Evolutionary conservation across 2,113 vertebrate genomes (phyloP).

Genomic region (Chloroceryle aenea): DNA sequence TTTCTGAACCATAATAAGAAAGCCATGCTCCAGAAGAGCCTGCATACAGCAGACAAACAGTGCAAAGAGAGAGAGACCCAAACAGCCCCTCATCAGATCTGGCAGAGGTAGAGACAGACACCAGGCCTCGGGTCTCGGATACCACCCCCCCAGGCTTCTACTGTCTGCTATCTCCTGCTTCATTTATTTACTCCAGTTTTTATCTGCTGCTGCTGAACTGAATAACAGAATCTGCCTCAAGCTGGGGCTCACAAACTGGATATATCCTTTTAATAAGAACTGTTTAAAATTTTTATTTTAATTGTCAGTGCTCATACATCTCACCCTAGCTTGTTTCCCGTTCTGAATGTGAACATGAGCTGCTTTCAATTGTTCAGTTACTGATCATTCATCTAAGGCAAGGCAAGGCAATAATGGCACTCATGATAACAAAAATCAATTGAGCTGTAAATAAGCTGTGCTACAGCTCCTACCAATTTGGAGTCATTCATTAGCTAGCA

Average conservation of each 20-base stretch:
- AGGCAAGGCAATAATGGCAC: neutral
- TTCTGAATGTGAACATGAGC: neutral
- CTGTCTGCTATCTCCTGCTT: neutral
- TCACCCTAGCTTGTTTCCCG: neutral
- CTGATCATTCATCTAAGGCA: slow-evolving; percentile 17
- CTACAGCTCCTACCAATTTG: neutral
- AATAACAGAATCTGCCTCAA: neutral
- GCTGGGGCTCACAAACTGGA: neutral
- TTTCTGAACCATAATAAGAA: neutral
- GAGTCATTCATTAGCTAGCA: slow-evolving; percentile 15
- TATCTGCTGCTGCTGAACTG: neutral
- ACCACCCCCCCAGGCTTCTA: neutral
- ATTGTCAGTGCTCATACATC: neutral
- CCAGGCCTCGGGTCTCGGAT: neutral
- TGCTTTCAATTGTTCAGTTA: neutral
- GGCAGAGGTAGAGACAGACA: neutral
- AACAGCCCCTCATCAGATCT: neutral
- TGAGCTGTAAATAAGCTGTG: slow-evolving; percentile 40
- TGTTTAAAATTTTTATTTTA: neutral
- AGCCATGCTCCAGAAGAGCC: neutral
- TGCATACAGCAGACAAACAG: neutral
- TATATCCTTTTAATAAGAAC: neutral
- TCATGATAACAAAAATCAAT: slow-evolving; percentile 43
- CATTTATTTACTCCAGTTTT: neutral
- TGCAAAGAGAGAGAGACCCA: neutral